phyloP scores from a whole-genome alignment of 2,113 vertebrate genomes.

The Chionis minor region DNA sequence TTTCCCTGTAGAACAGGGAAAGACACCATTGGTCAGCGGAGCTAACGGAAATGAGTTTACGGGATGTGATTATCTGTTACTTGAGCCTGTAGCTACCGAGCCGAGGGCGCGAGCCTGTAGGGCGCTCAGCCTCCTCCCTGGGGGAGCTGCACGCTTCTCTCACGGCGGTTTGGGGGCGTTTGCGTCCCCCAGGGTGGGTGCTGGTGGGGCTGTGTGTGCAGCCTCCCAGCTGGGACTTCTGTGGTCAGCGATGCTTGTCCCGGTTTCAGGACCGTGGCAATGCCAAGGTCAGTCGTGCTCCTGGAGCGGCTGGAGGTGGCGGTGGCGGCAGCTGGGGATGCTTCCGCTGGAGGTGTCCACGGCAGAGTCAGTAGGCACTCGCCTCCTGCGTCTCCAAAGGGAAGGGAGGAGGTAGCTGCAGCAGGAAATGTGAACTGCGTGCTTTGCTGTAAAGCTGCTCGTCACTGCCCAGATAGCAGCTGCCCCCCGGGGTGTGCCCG shows the following conservation, averaged over 20 bases:
- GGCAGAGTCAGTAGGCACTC: neutral
- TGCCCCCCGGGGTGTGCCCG: neutral
- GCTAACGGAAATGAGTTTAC: neutral
- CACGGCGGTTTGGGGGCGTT: rapidly evolving
- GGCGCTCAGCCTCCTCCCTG: neutral
- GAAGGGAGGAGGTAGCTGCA: neutral
- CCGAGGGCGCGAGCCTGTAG: neutral
- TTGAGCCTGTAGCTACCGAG: neutral
- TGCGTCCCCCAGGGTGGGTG: rapidly evolving
- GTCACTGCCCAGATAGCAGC: neutral
- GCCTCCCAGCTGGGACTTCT: neutral
- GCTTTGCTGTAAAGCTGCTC: neutral
- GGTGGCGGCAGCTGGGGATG: rapidly evolving
- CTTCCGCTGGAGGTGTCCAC: neutral
- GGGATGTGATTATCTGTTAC: neutral
- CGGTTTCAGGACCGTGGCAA: too few relatives aligned
- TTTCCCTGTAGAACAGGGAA: neutral
- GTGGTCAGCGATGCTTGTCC: neutral
- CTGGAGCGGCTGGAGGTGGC: neutral
- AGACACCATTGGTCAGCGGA: neutral
- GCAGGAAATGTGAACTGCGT: neutral
- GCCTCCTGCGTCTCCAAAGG: neutral
- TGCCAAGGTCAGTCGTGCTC: neutral
- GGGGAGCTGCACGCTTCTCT: neutral
- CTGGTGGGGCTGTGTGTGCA: neutral